Conservation (phyloP, 2,888 invertebrate species). For the Epistrophe eligans region DNA sequence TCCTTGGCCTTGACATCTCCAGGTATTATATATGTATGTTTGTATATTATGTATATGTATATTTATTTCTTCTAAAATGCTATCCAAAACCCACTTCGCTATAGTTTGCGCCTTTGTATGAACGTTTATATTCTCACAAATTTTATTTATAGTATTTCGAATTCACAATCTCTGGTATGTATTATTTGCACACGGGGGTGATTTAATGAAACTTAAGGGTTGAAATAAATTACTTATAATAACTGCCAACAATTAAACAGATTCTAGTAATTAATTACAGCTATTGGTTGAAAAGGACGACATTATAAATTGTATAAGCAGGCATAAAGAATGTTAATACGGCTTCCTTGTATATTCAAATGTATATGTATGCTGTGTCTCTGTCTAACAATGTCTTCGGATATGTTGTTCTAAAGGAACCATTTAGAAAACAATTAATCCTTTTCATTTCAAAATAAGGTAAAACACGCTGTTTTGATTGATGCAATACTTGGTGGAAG, state of each 20-base stretch:
- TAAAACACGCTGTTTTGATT: conserved; percentile 14
- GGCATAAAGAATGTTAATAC: conserved; percentile 22
- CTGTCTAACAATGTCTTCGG: neutral
- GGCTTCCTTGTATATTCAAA: neutral
- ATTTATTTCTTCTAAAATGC: conserved; percentile 18
- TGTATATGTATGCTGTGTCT: neutral
- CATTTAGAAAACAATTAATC: conserved; percentile 17
- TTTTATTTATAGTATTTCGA: conserved; percentile 58
- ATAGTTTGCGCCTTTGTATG: neutral
- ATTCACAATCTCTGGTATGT: conserved; percentile 40
- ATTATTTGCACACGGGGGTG: conserved; percentile 46
- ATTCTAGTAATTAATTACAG: conserved; percentile 63
- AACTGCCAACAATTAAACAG: conserved; percentile 61
- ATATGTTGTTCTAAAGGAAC: neutral
- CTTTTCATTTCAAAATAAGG: conserved; percentile 7
- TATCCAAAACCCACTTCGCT: neutral
- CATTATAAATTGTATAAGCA: conserved; percentile 31
- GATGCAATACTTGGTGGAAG: neutral
- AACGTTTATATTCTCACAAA: conserved; percentile 18
- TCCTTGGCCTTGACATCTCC: conserved; percentile 29
- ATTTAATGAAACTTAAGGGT: conserved; percentile 63
- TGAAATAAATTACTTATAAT: conserved; percentile 63
- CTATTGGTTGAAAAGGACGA: conserved; percentile 61
- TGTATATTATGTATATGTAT: no score
- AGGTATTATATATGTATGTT: conserved; percentile 58